Evolutionary conservation across 1,140 invertebrate species (phyloP), one percentile per base, ranked within the genome.

Genomic region (Helicoverpa zea): DNA sequence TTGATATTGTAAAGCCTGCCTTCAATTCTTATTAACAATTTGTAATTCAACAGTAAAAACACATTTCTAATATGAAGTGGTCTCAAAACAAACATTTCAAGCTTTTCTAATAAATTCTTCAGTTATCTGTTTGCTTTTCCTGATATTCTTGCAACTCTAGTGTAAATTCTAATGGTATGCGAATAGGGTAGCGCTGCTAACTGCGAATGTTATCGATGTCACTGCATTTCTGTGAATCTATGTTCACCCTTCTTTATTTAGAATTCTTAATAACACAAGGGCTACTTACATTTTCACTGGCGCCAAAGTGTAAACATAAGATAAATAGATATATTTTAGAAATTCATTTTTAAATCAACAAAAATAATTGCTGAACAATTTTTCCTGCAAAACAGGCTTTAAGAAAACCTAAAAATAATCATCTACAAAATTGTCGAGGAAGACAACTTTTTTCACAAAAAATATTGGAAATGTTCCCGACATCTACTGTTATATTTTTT

Each of bases 1-100:
- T 52, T 72, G 68, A 72, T 54, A 54, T 29, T 18, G 68, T 5
- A 16, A n/a, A 51, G n/a, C 23, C 49, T 23, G 47, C 54, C 13
- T 72, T 52, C 49, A 52, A 72, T n/a, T 9, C 5, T 30, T 54
- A 72, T 54, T 49, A 72, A 72, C 16, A 68, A 49, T 68, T 49
- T 72, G 68, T 72, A 51, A 72, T 72, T 14, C 68, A 70, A 70
- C 47, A 12, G 47, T 23, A 70, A 70, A 66, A 66, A 66, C 63
- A 66, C 35, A 66, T 47, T 66, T 49, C 35, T 66, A 66, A 66
- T 49, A 35, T 66, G 64, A 49, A 68, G 43, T 51, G 64, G 52
- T 72, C 47, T 52, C 18, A 43, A 74, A 74, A 58, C 72, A 59
- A 54, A 58, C 72, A 13, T 10, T 58, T 74, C 30, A 74, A 58